A percentile compares a stretch with the other conserved stretches of the same genome.
Conservation (phyloP, 1,140 invertebrate genomes). For the Ips nitidus region DNA sequence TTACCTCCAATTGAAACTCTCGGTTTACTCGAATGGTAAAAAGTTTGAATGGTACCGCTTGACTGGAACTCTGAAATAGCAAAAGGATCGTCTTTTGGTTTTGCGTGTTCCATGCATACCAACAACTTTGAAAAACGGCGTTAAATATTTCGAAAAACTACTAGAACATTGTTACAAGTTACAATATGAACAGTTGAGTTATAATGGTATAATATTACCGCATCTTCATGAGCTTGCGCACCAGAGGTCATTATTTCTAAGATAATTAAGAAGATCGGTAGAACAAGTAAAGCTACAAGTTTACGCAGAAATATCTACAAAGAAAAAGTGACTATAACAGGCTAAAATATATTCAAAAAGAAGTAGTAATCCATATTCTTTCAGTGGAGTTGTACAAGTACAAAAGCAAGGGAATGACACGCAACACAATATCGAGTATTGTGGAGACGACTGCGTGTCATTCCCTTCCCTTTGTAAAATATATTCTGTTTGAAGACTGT, state of each 20-base stretch:
- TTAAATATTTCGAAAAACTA: slow-evolving; percentile 4
- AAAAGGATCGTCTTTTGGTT: slow-evolving; percentile 1
- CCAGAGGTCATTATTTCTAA: neutral
- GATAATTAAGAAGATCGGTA: neutral
- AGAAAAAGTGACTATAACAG: neutral
- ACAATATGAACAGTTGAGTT: neutral
- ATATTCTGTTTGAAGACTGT: too few relatives aligned
- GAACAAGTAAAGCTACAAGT: neutral
- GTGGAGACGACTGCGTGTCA: too few relatives aligned
- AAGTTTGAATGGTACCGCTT: neutral
- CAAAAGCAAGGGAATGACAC: neutral
- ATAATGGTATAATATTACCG: neutral
- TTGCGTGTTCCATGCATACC: slow-evolving; percentile 10
- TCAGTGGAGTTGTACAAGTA: neutral
- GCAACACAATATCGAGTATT: neutral
- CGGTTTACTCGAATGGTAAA: neutral
- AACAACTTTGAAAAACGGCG: neutral
- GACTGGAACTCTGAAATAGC: neutral
- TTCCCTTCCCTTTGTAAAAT: too few relatives aligned
- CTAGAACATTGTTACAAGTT: neutral
- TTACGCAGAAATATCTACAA: neutral
- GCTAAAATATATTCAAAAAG: neutral
- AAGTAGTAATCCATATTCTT: neutral
- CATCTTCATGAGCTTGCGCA: neutral
- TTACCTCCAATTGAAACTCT: slow-evolving; percentile 13